Percentiles rank a stretch among this genome's conserved stretches.
phyloP scores from a whole-genome alignment of 2,797 vertebrate species.

The Scyliorhinus canicula region DNA sequence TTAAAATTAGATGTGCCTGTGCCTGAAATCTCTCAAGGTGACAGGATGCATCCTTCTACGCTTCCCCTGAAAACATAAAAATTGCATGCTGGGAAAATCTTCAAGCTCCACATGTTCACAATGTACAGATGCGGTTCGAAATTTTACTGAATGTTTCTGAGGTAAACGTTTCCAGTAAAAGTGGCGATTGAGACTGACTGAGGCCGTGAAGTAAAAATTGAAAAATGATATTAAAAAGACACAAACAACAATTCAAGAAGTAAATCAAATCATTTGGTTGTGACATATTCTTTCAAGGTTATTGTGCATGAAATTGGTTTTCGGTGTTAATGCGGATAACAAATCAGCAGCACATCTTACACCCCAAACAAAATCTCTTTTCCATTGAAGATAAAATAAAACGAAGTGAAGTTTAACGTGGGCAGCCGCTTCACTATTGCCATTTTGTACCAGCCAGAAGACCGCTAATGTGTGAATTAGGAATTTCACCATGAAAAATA shows the following conservation, averaged over 20 bases:
- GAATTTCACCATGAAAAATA: too few species aligned
- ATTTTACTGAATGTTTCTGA: not conserved
- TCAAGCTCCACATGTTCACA: not conserved
- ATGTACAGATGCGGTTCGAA: not conserved
- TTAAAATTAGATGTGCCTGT: not conserved
- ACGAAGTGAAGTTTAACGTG: too few species aligned
- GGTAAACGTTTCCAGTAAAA: not conserved
- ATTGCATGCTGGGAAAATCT: not conserved
- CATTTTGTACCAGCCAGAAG: too few species aligned
- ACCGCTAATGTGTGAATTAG: too few species aligned
- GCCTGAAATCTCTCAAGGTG: not conserved
- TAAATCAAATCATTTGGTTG: not conserved
- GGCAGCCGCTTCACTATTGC: too few species aligned
- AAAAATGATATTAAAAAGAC: not conserved
- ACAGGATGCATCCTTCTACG: not conserved
- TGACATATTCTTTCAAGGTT: too few species aligned
- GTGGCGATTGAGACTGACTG: not conserved
- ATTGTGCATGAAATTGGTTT: too few species aligned
- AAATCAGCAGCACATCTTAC: too few species aligned
- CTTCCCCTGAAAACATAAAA: not conserved
- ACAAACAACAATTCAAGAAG: not conserved
- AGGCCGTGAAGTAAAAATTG: not conserved
- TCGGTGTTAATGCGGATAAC: too few species aligned
- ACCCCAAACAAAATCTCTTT: too few species aligned
- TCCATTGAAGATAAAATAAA: too few species aligned